These are phyloP conservation scores for Leptocoma aspasia DNA, from an alignment of 2,113 vertebrate genomes.

Conservation along the genomic window DNA sequence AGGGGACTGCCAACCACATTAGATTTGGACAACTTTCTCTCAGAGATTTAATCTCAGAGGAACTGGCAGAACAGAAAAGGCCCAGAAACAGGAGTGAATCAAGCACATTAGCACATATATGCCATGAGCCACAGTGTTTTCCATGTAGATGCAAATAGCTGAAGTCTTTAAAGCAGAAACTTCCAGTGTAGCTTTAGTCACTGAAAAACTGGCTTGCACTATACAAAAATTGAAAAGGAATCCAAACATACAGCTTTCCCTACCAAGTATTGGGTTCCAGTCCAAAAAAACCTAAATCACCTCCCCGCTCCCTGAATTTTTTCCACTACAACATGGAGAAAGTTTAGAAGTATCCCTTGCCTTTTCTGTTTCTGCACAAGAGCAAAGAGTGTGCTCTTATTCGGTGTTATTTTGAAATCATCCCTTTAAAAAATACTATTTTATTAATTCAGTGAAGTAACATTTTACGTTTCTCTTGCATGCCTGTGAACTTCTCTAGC, in stretches of 20 bases:
- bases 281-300: not conserved
- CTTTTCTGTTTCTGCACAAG: not conserved
- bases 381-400: not conserved
- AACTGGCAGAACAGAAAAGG: conserved; percentile 17
- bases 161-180: not conserved
- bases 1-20: not conserved
- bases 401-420: not conserved
- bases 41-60: conserved; percentile 23
- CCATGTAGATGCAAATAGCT: not conserved
- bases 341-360: not conserved
- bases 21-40: conserved; percentile 31
- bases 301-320: accelerated
- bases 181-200: not conserved
- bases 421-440: not conserved
- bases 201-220: not conserved
- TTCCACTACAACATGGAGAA: not conserved
- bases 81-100: not conserved
- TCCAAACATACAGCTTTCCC: not conserved
- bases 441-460: not conserved
- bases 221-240: not conserved
- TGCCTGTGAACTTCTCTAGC: not conserved
- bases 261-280: not conserved
- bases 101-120: not conserved
- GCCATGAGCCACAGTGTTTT: not conserved
- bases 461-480: not conserved